A percentile compares a stretch with the other conserved stretches of the same genome.
Evolutionary conservation across 92 coral and sea anemone genomes (phyloP).

Genomic region (Galaxea fascicularis): DNA sequence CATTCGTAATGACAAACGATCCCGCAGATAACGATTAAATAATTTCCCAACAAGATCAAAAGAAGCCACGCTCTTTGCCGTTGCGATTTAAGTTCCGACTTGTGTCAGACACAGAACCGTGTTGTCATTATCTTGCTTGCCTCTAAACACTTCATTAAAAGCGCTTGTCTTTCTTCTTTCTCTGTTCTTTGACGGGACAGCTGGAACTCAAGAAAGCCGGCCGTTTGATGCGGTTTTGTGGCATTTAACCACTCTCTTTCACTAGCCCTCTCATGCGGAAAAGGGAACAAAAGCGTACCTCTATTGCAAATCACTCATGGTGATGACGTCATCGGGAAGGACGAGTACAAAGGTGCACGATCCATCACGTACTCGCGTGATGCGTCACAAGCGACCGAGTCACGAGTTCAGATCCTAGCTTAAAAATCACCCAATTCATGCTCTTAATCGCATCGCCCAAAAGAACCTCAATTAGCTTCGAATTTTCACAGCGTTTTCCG

Average conservation of each 20-base stretch:
- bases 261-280: constrained; percentile 63
- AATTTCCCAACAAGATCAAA: constrained; percentile 33
- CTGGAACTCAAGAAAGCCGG: constrained; percentile 46
- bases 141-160: constrained; percentile 14
- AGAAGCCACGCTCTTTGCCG: constrained; percentile 24
- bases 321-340: constrained; percentile 58
- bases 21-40: constrained; percentile 6
- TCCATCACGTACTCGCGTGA: constrained; percentile 89
- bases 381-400: constrained; percentile 54
- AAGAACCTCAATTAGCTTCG: neutral
- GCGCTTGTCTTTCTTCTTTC: constrained; percentile 25
- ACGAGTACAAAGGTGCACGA: constrained; percentile 74
- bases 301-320: constrained; percentile 48
- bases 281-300: constrained; percentile 58
- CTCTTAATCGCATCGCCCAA: neutral
- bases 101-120: constrained; percentile 13
- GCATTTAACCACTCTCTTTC: constrained; percentile 46
- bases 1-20: neutral
- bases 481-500: constrained; percentile 23
- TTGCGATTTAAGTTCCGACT: constrained; percentile 23
- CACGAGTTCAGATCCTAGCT: constrained; percentile 31
- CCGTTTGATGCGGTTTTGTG: constrained; percentile 61
- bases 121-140: constrained; percentile 3
- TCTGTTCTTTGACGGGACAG: constrained; percentile 52
- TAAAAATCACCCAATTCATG: constrained; percentile 4